A percentile compares a stretch with the other conserved stretches of the same genome.
phyloP scores from a whole-genome alignment of 1,140 invertebrate species.

The Cyphomyrmex costatus region DNA sequence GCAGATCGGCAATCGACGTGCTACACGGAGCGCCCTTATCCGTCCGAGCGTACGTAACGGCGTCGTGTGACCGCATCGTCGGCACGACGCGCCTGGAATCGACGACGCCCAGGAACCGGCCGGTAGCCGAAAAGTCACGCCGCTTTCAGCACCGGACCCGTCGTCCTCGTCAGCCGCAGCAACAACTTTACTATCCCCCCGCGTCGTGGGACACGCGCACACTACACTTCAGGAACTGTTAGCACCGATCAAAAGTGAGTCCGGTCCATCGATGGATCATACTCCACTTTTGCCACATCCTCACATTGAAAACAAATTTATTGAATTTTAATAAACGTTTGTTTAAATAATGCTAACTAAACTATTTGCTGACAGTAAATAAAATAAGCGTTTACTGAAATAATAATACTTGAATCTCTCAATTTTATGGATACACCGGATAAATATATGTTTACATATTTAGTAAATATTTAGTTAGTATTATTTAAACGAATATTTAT shows the following conservation, averaged over 20 bases:
- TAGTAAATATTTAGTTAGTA: no score
- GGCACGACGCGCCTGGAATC: conserved; percentile 75
- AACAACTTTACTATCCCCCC: conserved; percentile 70
- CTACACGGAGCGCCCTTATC: conserved; percentile 83
- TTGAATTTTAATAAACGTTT: no score
- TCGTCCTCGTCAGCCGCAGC: conserved; percentile 74
- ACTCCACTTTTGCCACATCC: neutral
- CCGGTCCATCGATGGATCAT: neutral
- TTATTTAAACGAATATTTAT: no score
- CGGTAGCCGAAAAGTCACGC: conserved; percentile 71
- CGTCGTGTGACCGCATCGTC: conserved; percentile 72
- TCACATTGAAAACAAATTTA: no score
- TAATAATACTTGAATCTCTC: no score
- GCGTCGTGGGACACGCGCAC: conserved; percentile 83
- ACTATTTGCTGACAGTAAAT: no score
- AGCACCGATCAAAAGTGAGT: conserved; percentile 84
- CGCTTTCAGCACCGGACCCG: conserved; percentile 68
- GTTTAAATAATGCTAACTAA: no score
- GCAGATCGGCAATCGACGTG: conserved; percentile 75
- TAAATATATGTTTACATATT: no score
- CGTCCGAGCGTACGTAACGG: conserved; percentile 85
- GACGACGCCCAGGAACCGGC: conserved; percentile 71
- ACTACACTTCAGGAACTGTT: conserved; percentile 85
- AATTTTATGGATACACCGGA: no score
- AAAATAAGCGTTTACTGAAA: no score